Base-by-base conservation (phyloP, 2,113 vertebrate genomes). In the Paraplagusia blochii region DNA sequence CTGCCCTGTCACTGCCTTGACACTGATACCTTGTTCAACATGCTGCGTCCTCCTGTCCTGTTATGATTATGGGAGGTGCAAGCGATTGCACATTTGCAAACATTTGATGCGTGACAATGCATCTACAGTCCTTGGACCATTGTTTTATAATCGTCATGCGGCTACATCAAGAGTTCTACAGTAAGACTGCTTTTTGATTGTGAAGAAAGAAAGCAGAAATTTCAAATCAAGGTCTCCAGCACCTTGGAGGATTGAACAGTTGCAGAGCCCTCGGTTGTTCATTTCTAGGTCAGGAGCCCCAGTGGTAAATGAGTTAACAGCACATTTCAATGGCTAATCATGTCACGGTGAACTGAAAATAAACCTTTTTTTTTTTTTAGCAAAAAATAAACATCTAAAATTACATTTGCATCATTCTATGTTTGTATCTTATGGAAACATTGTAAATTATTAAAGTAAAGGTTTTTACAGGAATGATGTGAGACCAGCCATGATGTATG, bases 191-290 rank as follows among this genome's bases (percentile, higher is more conserved):
- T 36, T 64, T 75, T 29, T 29, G 22, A 4, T 4, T 6, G 22
- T 29, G 22, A 29, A 29, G 22, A 29, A 29, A 29, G 6, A 29
- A 29, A 38, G 52, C 58, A 68, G 69, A 63, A 82, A 61, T 82
- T 82, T 71, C 36, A 22, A 73, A 85, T 87, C 66, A 86, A 85
- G 82, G 82, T 86, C 79, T 68, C 51, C 18, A 8, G 74, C 82
- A 82, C 84, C 79, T 87, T 77, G 72, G 87, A 85, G 84, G 75
- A 70, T 86, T 72, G 45, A 62, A 53, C 69, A 62, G 63, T 81
- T 79, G 55, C 58, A 62, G 61, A 62, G 52, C 22, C 51, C 49
- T 55, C 44, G 54, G 53, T 58, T 63, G 10, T 49, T 79, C 57
- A 29, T 76, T 83, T 85, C 77, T 84, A 83, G 84, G 82, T 82